Evolutionary conservation across 1,140 invertebrate species (phyloP), one percentile per base, ranked within the genome.

Genomic region (Copidosoma floridanum): DNA sequence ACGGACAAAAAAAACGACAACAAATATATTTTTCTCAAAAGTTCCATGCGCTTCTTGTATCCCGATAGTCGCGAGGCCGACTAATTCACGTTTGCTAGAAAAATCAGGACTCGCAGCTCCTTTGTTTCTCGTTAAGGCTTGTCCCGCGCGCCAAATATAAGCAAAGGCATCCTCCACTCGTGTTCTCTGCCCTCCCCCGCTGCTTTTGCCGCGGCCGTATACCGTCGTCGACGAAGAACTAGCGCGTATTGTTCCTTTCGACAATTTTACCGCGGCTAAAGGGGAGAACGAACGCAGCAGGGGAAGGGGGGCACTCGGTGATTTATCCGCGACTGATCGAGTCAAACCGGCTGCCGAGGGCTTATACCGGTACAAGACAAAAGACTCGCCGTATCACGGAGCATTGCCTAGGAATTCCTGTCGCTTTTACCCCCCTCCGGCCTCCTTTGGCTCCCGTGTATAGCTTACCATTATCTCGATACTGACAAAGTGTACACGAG

Each of bases 321-420:
- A 43, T 54, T 47, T 56, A 55, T 40, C 43, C 61, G 51, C 44
- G 43, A 63, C 50, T 64, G 63, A 62, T 59, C 61, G 57, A 54
- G 43, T 57, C 53, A 54, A n/a, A 54, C 2, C 38, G 7, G 16
- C 50, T 40, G 12, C 35, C 7, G 4, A 26, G 7, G 11, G 20
- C n/a, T n/a, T n/a, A n/a, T n/a, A n/a, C n/a, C n/a, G n/a, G n/a
- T n/a, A n/a, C 51, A 8, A 18, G 38, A 54, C 38, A 54, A 54
- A 54, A 43, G 51, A n/a, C 18, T n/a, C 18, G 20, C 20, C 32
- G 20, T 40, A 27, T 24, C 8, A 18, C 29, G 11, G 1, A n/a
- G 6, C n/a, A 53, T 6, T 20, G 18, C 38, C 24, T 53, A 53
- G 51, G 51, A 40, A 56, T 56, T 56, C n/a, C n/a, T n/a, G n/a